phyloP scores from a whole-genome alignment of 2,888 invertebrate species.

The Hymenopus coronatus region DNA sequence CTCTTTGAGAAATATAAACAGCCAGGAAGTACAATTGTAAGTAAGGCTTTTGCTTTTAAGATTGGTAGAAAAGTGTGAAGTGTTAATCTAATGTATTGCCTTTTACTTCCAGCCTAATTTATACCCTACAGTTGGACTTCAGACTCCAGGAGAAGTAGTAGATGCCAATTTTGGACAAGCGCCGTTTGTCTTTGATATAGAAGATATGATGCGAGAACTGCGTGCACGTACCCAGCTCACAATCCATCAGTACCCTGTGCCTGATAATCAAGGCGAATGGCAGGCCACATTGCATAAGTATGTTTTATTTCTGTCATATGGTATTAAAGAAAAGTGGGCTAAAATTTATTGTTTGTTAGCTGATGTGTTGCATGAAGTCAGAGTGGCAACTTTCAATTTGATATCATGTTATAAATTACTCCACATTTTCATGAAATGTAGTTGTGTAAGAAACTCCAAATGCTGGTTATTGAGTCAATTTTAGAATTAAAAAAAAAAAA shows the following conservation, averaged over 20 bases:
- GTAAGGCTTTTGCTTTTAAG: too few relatives aligned
- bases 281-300: constrained; percentile 90
- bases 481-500: too few relatives aligned
- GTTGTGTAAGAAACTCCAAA: too few relatives aligned
- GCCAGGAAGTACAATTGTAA: too few relatives aligned
- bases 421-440: too few relatives aligned
- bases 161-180: constrained; percentile 98
- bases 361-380: background rate
- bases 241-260: constrained; percentile 84
- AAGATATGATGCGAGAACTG: constrained; percentile 93
- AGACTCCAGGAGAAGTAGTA: constrained; percentile 96
- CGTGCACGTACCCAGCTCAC: constrained; percentile 76
- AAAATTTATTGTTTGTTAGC: background rate
- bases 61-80: too few relatives aligned
- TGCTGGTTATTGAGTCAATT: too few relatives aligned
- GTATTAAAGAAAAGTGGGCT: background rate
- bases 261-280: constrained; percentile 86
- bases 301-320: constrained; percentile 35
- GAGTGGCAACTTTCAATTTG: too few relatives aligned
- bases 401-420: too few relatives aligned
- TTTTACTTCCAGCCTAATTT: constrained; percentile 73
- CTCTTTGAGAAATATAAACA: too few relatives aligned
- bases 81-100: too few relatives aligned
- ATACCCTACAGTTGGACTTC: constrained; percentile 97
- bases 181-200: constrained; percentile 96